Evolutionary conservation across 2,113 vertebrate genomes (phyloP).

Genomic region (Hippoglossus stenolepis): DNA sequence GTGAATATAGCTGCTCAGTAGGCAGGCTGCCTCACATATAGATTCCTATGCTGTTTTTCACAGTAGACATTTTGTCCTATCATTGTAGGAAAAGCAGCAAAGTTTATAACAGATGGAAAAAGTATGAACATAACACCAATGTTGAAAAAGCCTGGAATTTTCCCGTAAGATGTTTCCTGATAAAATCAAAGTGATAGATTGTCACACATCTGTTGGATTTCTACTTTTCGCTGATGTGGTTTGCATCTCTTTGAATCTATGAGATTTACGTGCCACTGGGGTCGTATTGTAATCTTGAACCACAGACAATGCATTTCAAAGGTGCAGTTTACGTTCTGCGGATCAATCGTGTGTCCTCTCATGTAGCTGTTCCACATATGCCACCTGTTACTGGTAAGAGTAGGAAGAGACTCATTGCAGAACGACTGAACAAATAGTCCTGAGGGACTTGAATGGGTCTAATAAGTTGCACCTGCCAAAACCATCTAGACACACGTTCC

Average conservation of each 20-base stretch:
- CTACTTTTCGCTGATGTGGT: background rate
- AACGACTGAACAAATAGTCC: constrained; percentile 35
- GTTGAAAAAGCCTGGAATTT: no score
- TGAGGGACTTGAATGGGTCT: constrained; percentile 20
- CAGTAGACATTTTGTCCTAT: background rate
- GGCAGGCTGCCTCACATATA: no score
- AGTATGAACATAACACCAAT: no score
- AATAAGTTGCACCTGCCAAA: constrained; percentile 44
- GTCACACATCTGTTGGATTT: background rate
- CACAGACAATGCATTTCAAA: background rate
- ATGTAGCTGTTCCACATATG: constrained; percentile 17
- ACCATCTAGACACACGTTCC: constrained; percentile 8
- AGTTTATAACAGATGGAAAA: no score
- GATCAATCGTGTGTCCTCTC: background rate
- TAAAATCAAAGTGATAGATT: background rate
- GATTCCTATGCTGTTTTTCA: no score
- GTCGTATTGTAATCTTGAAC: background rate
- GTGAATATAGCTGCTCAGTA: no score
- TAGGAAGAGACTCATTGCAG: background rate
- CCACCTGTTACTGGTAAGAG: constrained; percentile 39
- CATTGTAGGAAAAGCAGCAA: background rate
- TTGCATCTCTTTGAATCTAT: background rate
- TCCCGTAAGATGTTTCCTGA: background rate
- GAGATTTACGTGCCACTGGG: background rate
- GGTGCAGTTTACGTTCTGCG: background rate